Conservation (phyloP, 2,888 invertebrate species). For the Osmoderma eremita region DNA sequence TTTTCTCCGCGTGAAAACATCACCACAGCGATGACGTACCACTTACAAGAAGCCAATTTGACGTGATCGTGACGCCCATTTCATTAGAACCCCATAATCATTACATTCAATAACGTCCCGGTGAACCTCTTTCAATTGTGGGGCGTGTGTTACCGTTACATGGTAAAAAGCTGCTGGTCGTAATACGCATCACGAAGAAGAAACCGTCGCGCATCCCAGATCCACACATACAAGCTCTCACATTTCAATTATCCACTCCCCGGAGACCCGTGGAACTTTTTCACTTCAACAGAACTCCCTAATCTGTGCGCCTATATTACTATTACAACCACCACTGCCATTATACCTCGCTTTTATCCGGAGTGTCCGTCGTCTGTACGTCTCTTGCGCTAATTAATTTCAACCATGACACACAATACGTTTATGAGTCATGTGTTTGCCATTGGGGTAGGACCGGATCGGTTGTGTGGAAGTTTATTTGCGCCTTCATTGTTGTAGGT, state of each 20-base stretch:
- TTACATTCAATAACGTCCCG: constrained; percentile 48
- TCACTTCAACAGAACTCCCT: constrained; percentile 51
- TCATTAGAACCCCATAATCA: constrained; percentile 50
- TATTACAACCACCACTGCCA: constrained; percentile 10
- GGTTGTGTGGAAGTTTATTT: constrained; percentile 6
- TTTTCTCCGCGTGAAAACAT: constrained; percentile 9
- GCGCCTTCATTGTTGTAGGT: not conserved
- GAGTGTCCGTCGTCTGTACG: not conserved
- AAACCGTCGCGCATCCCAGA: constrained; percentile 41
- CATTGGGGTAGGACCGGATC: constrained; percentile 35
- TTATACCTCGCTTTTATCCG: constrained; percentile 16
- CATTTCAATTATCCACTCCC: constrained; percentile 53
- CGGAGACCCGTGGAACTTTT: constrained; percentile 51
- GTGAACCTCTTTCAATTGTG: constrained; percentile 41
- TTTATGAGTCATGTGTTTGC: constrained; percentile 35
- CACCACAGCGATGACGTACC: not conserved
- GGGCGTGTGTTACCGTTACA: constrained; percentile 40
- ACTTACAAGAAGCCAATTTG: constrained; percentile 37
- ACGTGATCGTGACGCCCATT: constrained; percentile 48
- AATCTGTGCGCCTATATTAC: constrained; percentile 41
- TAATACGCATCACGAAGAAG: constrained; percentile 44
- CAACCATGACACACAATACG: constrained; percentile 38
- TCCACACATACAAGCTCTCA: constrained; percentile 46
- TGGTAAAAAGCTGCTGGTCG: constrained; percentile 46
- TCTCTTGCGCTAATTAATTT: constrained; percentile 40